These are phyloP conservation scores for Chromobotia macracanthus DNA, from an alignment of 2,797 vertebrate genomes.

Conservation along the genomic window DNA sequence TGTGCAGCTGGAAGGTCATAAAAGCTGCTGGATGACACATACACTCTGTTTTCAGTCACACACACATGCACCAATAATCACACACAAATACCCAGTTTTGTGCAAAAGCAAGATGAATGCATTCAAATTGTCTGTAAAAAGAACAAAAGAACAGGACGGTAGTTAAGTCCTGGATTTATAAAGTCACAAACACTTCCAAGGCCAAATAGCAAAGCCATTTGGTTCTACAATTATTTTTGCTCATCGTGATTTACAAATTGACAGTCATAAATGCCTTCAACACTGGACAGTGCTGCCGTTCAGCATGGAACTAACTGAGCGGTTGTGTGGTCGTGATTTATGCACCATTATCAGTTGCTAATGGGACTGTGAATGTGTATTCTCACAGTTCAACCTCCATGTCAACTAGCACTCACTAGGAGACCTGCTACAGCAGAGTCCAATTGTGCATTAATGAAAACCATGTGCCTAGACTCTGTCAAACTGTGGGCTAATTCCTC, in stretches of 20 bases:
- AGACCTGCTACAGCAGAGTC: constrained; percentile 61
- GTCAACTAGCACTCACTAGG: constrained; percentile 58
- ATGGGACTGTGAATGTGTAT: constrained; percentile 52
- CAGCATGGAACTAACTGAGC: constrained; percentile 1
- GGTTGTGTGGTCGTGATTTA: constrained; percentile 56
- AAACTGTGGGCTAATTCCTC: constrained; percentile 28
- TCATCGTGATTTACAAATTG: constrained; percentile 14
- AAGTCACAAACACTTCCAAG: constrained; percentile 36
- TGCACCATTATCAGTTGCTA: constrained; percentile 56
- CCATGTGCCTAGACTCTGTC: constrained; percentile 52
- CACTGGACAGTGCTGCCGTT: constrained; percentile 33
- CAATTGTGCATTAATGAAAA: constrained; percentile 56
- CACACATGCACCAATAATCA: constrained; percentile 20
- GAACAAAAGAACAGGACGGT: constrained; percentile 20
- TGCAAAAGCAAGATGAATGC: constrained; percentile 11
- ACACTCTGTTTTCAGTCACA: constrained; percentile 1
- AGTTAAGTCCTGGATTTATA: constrained; percentile 43
- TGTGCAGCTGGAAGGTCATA: constrained; percentile 49
- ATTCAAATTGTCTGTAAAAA: constrained; percentile 19
- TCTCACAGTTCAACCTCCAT: constrained; percentile 50
- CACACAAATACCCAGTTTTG: background rate
- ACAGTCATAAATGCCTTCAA: constrained; percentile 15
- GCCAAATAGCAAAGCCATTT: constrained; percentile 35
- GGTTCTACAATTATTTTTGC: background rate
- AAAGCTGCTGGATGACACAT: constrained; percentile 44